A percentile compares a stretch with the other conserved stretches of the same genome.
These are phyloP conservation scores for Drosophila silvestris DNA, from an alignment of 2,888 invertebrate species.

Conservation along the genomic window DNA sequence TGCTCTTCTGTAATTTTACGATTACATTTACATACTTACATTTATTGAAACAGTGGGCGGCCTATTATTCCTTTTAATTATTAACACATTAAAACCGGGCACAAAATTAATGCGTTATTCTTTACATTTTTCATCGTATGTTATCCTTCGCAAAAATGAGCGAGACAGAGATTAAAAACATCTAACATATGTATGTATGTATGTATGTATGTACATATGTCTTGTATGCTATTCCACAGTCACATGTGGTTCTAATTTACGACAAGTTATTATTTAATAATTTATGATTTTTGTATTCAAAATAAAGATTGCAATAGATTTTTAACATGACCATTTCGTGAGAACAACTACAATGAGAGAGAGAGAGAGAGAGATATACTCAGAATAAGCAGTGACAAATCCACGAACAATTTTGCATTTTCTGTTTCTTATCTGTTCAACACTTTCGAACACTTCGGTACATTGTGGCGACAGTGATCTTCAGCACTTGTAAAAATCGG, in stretches of 20 bases:
- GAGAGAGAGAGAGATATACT: background rate
- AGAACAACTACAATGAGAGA: background rate
- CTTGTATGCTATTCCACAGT: background rate
- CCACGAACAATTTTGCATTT: background rate
- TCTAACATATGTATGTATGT: background rate
- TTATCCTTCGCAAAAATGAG: background rate
- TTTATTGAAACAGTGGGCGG: slow-evolving; percentile 1
- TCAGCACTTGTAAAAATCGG: background rate
- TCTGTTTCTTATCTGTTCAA: background rate
- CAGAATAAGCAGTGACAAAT: background rate
- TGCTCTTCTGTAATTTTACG: slow-evolving; percentile 42
- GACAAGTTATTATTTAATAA: background rate
- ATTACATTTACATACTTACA: slow-evolving; percentile 26
- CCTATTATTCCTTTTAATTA: background rate
- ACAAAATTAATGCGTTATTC: background rate
- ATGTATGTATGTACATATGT: background rate
- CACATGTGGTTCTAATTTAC: background rate
- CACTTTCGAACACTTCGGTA: background rate
- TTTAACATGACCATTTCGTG: background rate
- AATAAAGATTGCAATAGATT: background rate
- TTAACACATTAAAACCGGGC: background rate
- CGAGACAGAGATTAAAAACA: background rate
- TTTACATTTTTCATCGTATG: background rate
- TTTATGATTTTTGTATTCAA: background rate
- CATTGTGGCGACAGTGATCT: background rate